phyloP scores from a whole-genome alignment of 2,113 vertebrate genomes.

The Natator depressus region DNA sequence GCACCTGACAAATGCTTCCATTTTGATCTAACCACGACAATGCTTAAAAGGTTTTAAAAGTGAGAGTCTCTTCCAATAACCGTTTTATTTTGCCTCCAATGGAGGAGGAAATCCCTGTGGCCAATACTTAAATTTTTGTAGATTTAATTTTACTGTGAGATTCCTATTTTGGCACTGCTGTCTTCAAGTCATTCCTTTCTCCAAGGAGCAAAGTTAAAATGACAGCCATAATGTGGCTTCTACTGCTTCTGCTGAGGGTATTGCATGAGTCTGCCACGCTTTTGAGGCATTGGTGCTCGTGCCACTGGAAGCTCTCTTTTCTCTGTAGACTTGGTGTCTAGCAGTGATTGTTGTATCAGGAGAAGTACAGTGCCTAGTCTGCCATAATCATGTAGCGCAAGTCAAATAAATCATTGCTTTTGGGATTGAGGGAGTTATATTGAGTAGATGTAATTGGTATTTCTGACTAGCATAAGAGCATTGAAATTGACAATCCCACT shows the following conservation, averaged over 20 bases:
- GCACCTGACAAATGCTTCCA: neutral
- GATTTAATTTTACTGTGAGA: neutral
- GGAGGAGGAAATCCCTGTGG: neutral
- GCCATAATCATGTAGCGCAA: constrained; percentile 12
- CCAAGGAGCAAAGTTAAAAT: neutral
- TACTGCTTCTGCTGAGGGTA: neutral
- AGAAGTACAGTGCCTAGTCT: neutral
- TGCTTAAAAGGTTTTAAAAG: neutral
- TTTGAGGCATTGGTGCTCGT: neutral
- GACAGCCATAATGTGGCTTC: neutral
- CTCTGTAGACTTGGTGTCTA: neutral
- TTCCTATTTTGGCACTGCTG: neutral
- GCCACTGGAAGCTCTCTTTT: neutral
- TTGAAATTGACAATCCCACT: neutral
- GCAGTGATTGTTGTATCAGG: neutral
- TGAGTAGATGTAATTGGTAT: constrained; percentile 40
- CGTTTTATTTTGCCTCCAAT: neutral
- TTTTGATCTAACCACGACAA: neutral
- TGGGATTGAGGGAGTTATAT: constrained; percentile 30
- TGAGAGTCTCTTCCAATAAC: neutral
- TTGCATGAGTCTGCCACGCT: neutral
- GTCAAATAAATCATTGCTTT: constrained; percentile 37
- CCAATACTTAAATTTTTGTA: neutral
- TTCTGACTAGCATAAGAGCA: neutral
- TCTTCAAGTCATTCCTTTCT: neutral